These are phyloP conservation scores for Mimas tiliae DNA, from an alignment of 2,888 invertebrate species.

Conservation along the genomic window DNA sequence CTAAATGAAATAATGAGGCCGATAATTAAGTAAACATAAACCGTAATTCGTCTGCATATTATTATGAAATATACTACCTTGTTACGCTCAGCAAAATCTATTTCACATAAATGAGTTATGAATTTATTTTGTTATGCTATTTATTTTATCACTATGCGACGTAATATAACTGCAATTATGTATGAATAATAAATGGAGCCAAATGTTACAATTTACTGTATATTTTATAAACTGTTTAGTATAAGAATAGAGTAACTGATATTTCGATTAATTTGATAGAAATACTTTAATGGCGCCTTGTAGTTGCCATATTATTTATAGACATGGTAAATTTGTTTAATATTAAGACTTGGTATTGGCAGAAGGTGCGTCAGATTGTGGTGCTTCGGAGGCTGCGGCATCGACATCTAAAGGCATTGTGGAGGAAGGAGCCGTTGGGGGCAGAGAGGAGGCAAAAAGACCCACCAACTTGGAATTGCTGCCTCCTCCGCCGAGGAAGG, in stretches of 20 bases:
- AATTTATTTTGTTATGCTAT: neutral
- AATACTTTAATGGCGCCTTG: neutral
- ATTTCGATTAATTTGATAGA: neutral
- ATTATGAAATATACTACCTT: neutral
- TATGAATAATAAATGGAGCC: neutral
- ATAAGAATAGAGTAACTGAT: neutral
- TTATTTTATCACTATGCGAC: neutral
- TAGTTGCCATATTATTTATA: neutral
- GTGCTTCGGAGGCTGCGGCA: constrained; percentile 62
- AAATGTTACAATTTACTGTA: neutral
- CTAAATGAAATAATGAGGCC: too few relatives aligned
- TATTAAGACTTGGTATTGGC: constrained; percentile 37
- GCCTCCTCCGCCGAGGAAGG: constrained; percentile 78
- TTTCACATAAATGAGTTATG: neutral
- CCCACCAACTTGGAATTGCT: constrained; percentile 74
- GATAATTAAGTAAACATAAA: too few relatives aligned
- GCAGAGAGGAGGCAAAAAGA: constrained; percentile 54
- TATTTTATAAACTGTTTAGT: too few relatives aligned
- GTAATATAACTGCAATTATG: neutral
- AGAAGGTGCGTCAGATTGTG: constrained; percentile 72
- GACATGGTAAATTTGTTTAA: neutral
- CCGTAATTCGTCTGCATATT: neutral
- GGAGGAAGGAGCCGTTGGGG: constrained; percentile 54
- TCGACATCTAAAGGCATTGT: constrained; percentile 67
- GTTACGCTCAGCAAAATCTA: neutral